Evolutionary conservation across 2,888 invertebrate genomes (phyloP), one percentile per base, ranked within the genome.

Genomic region (Caenorhabditis wallacei): DNA sequence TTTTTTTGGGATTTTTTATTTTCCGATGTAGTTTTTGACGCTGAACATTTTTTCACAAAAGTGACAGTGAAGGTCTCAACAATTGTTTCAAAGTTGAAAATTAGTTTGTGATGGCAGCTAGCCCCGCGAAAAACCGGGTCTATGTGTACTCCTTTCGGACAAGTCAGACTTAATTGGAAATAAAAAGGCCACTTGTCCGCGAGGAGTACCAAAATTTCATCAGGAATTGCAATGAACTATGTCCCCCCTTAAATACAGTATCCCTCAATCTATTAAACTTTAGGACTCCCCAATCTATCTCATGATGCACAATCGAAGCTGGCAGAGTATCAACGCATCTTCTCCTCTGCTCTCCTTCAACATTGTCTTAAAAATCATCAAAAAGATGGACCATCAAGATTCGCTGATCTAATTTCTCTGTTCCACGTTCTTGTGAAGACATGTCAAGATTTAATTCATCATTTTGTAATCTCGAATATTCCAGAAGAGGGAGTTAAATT

Each of bases 301-400:
- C 43, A 5, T 0, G 5, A 10, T 22, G 72, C 26, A 1, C 40
- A 20, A 4, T 10, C 18, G 1, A 30, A 22, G 2, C 13, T 74
- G 11, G 20, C 26, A 2, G 22, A 13, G 0, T 46, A 64, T 1
- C 72, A 56, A 20, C 40, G 54, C n/a, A 64, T 30, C 63, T 74
- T 56, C 35, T 18, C 40, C 16, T 40, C 37, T 0, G 51, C 54
- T n/a, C 64, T 74, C 16, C 22, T 74, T 3, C 63, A 64, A 24
- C 54, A 74, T 61, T 74, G 72, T n/a, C 56, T 53, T n/a, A 16
- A 40, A 1, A 64, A 7, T 11, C 54, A 74, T 22, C 64, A 74
- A 46, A 20, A 30, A 1, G 0, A 1, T 1, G 72, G 64, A 30
- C 72, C 72, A 0, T 26, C 72, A 1, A 18, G 72, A 35, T 64